Evolutionary conservation across 2,797 vertebrate genomes (phyloP), one percentile per base, ranked within the genome.

Genomic region (Pteropus rufus): DNA sequence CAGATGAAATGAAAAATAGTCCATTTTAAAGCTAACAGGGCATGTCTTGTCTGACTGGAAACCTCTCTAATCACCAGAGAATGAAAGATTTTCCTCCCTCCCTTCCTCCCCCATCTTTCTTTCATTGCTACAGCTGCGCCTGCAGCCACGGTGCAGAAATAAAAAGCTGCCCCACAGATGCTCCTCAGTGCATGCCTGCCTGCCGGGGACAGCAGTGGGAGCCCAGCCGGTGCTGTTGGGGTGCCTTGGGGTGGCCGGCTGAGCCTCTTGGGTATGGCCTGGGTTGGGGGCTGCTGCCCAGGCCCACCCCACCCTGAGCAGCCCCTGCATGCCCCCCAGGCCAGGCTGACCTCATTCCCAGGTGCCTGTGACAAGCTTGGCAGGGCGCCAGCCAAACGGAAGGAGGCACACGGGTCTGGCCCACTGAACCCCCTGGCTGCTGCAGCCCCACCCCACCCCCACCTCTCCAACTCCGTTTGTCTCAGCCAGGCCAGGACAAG

Each of bases 21-120:
- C 91, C 81, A 11, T 96, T 93, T 75, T 75, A 46, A 76, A 92
- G 95, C 97, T 97, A 95, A 96, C 87, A 31, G 96, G 94, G 87
- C 97, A 56, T 86, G 93, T 88, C 95, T 86, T 14, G 31, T 75
- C 95, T 95, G 56, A 2, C 87, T 91, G 62, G 95, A 84, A 91
- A 58, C 89, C 83, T 77, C 64, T 60, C 89, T 95, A 36, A 86
- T 96, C 96, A n/a, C 89, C 76, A 0, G 85, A 83, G 96, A 79
- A 72, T 83, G 91, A 87, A 70, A 2, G 96, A 36, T 72, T 72
- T 91, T n/a, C 88, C 73, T 82, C 62, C 69, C 11, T 5, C 29
- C 10, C 29, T 18, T 8, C n/a, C n/a, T 2, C 52, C 36, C 5
- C 91, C 19, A 3, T 26, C 58, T 34, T 64, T 5, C 83, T 87